Conservation (phyloP, 2,888 invertebrate genomes). For the Sinodicranocentrus sp. region DNA sequence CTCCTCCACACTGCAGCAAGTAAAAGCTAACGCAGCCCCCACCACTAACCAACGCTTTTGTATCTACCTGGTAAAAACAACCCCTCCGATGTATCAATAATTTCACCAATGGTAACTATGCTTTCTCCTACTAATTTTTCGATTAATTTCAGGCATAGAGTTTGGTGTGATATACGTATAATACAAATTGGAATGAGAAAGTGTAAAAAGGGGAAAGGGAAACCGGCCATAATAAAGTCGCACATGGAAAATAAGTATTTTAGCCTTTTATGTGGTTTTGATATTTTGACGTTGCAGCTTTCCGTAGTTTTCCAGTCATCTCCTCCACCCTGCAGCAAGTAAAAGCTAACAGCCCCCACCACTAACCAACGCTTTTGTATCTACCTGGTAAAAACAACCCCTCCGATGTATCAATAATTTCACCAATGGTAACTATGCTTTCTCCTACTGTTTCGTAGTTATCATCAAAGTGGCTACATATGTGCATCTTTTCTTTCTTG, state of each 20-base stretch:
- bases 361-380: not conserved
- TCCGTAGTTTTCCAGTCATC: no score
- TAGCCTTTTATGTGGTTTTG: not conserved
- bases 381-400: not conserved
- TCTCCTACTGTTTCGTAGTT: no score
- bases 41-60: not conserved
- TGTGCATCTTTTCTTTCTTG: no score
- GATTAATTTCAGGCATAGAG: no score
- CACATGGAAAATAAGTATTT: not conserved
- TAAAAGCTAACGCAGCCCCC: not conserved
- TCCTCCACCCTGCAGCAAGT: no score
- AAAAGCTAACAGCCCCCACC: not conserved
- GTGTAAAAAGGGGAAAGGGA: not conserved
- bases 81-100: constrained; percentile 29
- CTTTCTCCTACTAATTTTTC: no score
- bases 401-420: constrained; percentile 37
- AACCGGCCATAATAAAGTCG: not conserved
- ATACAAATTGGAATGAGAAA: no score
- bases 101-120: constrained; percentile 56
- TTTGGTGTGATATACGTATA: no score
- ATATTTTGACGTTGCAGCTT: no score
- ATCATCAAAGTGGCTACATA: no score
- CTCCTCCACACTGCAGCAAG: no score
- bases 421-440: constrained; percentile 54
- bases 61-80: not conserved